Percentiles rank a stretch among this genome's conserved stretches.
Evolutionary conservation across 1,140 invertebrate genomes (phyloP).

Genomic region (Drosophila virilis): DNA sequence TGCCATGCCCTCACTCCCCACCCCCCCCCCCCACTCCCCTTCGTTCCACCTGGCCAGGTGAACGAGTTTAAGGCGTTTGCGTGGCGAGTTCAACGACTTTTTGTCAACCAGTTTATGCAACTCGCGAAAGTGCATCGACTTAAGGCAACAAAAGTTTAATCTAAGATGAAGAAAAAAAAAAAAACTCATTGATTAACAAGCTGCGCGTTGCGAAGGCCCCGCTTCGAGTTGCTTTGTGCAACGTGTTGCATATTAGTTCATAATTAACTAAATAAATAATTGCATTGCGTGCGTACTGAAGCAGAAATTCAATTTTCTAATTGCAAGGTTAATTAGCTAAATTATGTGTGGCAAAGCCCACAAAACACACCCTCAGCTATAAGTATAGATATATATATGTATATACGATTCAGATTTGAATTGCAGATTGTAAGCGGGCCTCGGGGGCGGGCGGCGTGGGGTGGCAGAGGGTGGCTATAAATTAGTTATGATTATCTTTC

Average conservation of each 20-base stretch:
- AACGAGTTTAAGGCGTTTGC: conserved; percentile 52
- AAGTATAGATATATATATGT: not conserved
- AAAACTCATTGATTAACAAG: not conserved
- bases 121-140: conserved; percentile 60
- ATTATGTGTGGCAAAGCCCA: no score
- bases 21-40: no score
- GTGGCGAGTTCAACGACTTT: conserved; percentile 52
- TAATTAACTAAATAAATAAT: not conserved
- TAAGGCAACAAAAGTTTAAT: not conserved
- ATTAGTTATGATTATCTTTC: no score
- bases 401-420: no score
- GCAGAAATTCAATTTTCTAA: conserved; percentile 16
- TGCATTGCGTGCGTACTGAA: not conserved
- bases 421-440: no score
- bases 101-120: conserved; percentile 68
- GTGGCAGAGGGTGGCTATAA: no score
- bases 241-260: conserved; percentile 3
- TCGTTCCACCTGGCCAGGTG: no score
- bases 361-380: no score
- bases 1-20: conserved; percentile 9
- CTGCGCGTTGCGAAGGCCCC: conserved; percentile 1
- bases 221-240: conserved; percentile 1
- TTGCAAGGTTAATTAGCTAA: conserved; percentile 3
- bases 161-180: no score
- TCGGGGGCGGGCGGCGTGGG: no score